Percentiles rank a stretch among this genome's conserved stretches.
Evolutionary conservation across 2,797 vertebrate species (phyloP).

Genomic region (Sebastes iracundus): DNA sequence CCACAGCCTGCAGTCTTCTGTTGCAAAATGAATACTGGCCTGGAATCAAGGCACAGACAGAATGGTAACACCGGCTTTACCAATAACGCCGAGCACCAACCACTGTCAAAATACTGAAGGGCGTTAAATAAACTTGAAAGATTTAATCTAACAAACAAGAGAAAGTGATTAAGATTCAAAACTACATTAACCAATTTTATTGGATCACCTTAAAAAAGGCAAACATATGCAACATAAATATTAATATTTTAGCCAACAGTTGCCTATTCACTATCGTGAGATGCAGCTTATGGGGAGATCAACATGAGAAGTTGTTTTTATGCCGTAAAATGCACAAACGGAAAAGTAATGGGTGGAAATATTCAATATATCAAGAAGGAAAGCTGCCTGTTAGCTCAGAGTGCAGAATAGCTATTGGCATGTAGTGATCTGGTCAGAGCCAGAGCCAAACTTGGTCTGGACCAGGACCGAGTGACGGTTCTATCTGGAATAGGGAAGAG

Average conservation of each 20-base stretch:
- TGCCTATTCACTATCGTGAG: background rate
- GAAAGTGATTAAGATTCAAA: background rate
- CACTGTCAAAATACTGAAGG: background rate
- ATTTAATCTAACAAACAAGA: background rate
- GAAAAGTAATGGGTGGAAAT: background rate
- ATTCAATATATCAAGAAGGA: background rate
- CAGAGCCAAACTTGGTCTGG: too few relatives aligned
- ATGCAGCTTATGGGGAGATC: background rate
- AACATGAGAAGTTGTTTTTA: background rate
- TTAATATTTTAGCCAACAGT: background rate
- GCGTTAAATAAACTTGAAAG: background rate
- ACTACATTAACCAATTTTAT: background rate
- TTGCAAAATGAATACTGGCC: background rate
- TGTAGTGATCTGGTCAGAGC: background rate
- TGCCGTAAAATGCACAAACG: background rate
- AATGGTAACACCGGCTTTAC: background rate
- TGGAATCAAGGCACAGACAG: background rate
- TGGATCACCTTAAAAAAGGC: background rate
- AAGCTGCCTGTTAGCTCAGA: background rate
- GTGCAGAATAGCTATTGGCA: background rate
- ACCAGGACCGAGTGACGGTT: too few relatives aligned
- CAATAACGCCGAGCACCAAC: background rate
- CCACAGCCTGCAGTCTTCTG: conserved; percentile 7
- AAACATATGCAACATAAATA: background rate
- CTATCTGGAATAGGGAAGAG: background rate